phyloP scores from a whole-genome alignment of 2,888 invertebrate species.

The Lochmaea crataegi region DNA sequence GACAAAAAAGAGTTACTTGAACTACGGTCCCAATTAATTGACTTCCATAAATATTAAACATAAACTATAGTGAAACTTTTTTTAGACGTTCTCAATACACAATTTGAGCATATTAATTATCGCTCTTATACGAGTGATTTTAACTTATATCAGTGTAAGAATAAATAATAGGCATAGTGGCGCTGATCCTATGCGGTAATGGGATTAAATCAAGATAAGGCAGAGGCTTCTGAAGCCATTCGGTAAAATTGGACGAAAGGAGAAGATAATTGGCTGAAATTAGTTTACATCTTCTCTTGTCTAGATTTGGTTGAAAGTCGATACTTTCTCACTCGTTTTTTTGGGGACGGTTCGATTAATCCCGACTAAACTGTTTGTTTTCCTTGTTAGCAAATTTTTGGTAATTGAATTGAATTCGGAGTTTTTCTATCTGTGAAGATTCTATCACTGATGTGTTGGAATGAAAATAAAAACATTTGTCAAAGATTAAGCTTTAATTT shows the following conservation, averaged over 20 bases:
- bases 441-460: not conserved
- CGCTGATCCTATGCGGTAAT: conserved; percentile 21
- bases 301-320: conserved; percentile 26
- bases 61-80: not conserved
- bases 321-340: conserved; percentile 29
- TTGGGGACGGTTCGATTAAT: conserved; percentile 20
- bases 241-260: conserved; percentile 17
- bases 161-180: not conserved
- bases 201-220: conserved; percentile 28
- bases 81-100: not conserved
- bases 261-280: conserved; percentile 34
- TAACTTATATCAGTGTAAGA: not conserved
- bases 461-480: not conserved
- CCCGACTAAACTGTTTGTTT: conserved; percentile 22
- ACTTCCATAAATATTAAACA: not conserved
- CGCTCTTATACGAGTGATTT: too few species aligned
- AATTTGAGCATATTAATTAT: too few species aligned
- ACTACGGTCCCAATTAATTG: too few species aligned
- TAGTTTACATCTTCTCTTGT: conserved; percentile 34
- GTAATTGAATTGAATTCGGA: conserved; percentile 13
- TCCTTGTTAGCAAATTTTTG: conserved; percentile 24
- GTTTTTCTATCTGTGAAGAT: too few species aligned
- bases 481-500: too few species aligned
- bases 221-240: conserved; percentile 24
- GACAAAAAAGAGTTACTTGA: too few species aligned